Evolutionary conservation across 2,113 vertebrate species (phyloP).

Genomic region (Hippocampus mohnikei): DNA sequence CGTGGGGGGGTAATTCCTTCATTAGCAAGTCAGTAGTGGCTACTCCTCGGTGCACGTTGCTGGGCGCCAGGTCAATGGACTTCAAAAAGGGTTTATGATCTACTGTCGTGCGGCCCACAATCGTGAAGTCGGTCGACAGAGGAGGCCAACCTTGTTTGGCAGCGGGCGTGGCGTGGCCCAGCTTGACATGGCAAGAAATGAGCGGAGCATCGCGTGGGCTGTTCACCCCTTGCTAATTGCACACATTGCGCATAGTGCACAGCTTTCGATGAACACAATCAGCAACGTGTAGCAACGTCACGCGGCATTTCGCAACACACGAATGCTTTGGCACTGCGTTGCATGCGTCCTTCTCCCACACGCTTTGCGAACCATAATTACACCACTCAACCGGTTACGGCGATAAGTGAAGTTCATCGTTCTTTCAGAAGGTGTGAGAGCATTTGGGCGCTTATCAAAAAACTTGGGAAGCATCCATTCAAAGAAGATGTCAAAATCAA

Average conservation of each 20-base stretch:
- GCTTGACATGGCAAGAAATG: background rate
- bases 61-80: constrained; percentile 75
- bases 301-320: background rate
- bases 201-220: background rate
- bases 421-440: background rate
- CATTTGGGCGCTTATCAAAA: background rate
- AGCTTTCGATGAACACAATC: background rate
- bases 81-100: constrained; percentile 74
- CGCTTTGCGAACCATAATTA: background rate
- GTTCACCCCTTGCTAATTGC: background rate
- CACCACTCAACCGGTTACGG: background rate
- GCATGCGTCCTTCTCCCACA: background rate
- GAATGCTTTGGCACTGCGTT: background rate
- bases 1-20: constrained; percentile 44
- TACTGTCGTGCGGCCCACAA: constrained; percentile 45
- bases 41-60: constrained; percentile 66
- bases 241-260: background rate
- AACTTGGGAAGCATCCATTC: background rate
- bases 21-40: constrained; percentile 72
- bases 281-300: background rate
- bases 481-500: background rate
- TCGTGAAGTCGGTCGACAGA: constrained; percentile 46
- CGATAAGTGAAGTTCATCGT: background rate
- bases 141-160: constrained; percentile 22
- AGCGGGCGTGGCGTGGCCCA: constrained; percentile 14